Evolutionary conservation across 2,888 invertebrate species (phyloP).

Genomic region (Thera britannica): DNA sequence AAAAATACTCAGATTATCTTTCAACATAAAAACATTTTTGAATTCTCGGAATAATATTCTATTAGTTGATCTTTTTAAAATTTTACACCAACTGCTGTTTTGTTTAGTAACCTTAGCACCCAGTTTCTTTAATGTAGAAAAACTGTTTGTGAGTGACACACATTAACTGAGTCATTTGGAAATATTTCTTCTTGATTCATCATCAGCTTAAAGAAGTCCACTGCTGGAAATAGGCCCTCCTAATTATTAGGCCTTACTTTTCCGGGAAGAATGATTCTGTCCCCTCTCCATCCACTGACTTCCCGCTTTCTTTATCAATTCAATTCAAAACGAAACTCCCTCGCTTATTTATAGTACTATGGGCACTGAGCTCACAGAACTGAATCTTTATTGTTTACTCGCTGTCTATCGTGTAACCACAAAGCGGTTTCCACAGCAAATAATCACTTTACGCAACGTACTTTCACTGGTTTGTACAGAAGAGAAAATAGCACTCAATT

Average conservation of each 20-base stretch:
- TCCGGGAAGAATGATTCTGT: no score
- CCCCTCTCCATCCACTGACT: no score
- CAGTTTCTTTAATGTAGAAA: no score
- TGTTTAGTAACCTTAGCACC: background rate
- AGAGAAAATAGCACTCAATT: constrained; percentile 36
- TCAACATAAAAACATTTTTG: constrained; percentile 24
- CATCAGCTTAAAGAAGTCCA: no score
- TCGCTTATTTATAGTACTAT: background rate
- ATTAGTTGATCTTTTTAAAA: constrained; percentile 31
- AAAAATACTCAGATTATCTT: constrained; percentile 3
- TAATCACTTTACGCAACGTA: constrained; percentile 41
- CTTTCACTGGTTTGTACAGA: constrained; percentile 37
- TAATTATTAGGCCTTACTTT: no score
- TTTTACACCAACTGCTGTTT: constrained; percentile 30
- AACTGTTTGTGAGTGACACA: no score
- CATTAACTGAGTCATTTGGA: no score
- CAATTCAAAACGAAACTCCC: no score
- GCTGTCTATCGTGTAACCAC: constrained; percentile 33
- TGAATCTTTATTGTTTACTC: constrained; percentile 34
- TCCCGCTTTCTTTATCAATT: no score
- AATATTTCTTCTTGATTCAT: no score
- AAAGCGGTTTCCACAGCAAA: constrained; percentile 39
- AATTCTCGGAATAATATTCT: constrained; percentile 13
- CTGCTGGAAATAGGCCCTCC: no score
- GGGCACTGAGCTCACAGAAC: background rate